Conservation (phyloP, 1,140 invertebrate genomes). For the Dermatophagoides farinae region DNA sequence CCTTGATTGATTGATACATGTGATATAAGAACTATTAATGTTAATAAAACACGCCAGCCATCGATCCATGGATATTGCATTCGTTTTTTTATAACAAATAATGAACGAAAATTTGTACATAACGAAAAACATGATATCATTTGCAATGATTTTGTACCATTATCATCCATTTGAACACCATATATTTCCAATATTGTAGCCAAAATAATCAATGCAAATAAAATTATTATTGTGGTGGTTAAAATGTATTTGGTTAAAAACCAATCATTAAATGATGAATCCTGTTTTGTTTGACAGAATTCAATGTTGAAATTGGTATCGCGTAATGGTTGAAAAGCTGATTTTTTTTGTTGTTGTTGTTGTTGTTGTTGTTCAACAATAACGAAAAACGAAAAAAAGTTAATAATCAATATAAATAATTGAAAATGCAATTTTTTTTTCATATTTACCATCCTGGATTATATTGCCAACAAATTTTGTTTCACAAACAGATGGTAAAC, state of each 20-base stretch:
- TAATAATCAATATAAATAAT: no score
- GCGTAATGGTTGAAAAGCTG: not conserved
- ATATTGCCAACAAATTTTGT: not conserved
- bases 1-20: conserved; percentile 3
- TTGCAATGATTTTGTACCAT: not conserved
- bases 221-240: not conserved
- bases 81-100: not conserved
- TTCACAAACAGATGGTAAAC: not conserved
- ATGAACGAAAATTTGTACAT: not conserved
- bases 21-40: not conserved
- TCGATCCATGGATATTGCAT: not conserved
- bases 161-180: no score
- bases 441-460: conserved; percentile 3
- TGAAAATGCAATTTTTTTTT: not conserved
- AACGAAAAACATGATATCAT: not conserved
- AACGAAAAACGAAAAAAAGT: no score
- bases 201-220: not conserved
- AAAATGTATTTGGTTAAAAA: not conserved
- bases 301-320: not conserved
- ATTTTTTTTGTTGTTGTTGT: not conserved
- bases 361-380: no score
- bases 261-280: not conserved
- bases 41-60: not conserved
- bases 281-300: not conserved
- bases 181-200: not conserved